These are phyloP conservation scores for Metopolophium dirhodum DNA, from an alignment of 1,140 invertebrate species.

Conservation along the genomic window DNA sequence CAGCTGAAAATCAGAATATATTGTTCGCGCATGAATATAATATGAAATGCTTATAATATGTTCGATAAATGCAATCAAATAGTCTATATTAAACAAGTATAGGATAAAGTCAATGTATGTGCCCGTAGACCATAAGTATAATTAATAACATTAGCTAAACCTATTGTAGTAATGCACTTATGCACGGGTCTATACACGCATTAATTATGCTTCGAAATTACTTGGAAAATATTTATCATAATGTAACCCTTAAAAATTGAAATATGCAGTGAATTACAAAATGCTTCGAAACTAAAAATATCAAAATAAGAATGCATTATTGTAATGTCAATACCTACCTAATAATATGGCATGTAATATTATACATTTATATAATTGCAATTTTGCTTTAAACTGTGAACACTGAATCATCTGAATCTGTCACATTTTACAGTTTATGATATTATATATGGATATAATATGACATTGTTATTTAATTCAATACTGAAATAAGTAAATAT, in stretches of 20 bases:
- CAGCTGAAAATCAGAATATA: neutral
- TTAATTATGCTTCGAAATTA: neutral
- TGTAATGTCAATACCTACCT: too few species aligned
- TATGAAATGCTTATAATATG: too few species aligned
- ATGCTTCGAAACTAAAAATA: neutral
- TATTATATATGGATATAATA: neutral
- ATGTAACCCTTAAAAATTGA: neutral
- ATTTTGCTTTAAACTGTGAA: neutral
- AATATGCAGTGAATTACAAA: neutral
- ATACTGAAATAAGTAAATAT: neutral
- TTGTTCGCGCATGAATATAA: too few species aligned
- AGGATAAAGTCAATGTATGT: neutral
- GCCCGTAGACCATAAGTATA: neutral
- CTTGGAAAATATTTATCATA: neutral
- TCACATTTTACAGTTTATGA: neutral
- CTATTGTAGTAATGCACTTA: neutral
- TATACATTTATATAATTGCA: neutral
- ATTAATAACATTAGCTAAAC: conserved; percentile 3
- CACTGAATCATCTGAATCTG: neutral
- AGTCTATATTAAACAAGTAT: neutral
- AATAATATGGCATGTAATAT: neutral
- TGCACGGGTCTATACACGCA: neutral
- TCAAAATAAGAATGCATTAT: neutral
- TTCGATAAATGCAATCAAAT: neutral
- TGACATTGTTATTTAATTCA: neutral